Base-by-base conservation (phyloP, 2,113 vertebrate genomes). In the Saguinus midas region DNA sequence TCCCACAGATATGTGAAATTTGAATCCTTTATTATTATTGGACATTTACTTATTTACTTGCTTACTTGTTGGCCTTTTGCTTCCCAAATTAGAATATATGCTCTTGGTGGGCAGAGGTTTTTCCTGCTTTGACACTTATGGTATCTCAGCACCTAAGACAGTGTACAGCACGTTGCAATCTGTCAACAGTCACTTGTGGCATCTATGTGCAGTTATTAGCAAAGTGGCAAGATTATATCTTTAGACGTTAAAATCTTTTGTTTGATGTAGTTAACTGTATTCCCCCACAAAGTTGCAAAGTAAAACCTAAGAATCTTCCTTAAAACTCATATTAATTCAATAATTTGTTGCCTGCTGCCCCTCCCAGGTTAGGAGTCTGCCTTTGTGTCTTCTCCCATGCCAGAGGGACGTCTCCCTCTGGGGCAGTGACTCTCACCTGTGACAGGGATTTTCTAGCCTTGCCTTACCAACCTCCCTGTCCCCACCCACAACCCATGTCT, bases 231-330 rank as follows among this genome's bases (percentile, higher is more conserved):
- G 32, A 81, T 80, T 57, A 1, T 61, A 61, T 64, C 58, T 86
- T 95, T 40, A 82, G 18, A 73, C 75, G 45, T 88, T 96, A 88
- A 94, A 91, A 93, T 72, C 18, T 45, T 29, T 66, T 85, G 87
- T 78, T n/a, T 13, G 0, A 52, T 75, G 16, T 48, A 45, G 5
- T 90, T 82, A 37, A 73, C 45, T 70, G 8, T 82, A 81, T 90
- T 35, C 43, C 2, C 18, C 43, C 6, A 35, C 61, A 68, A 10
- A 37, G 50, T 48, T 70, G 29, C 10, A 90, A 88, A 93, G 18
- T 48, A 82, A 89, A 90, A 94, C 20, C 37, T 73, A 81, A 37
- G 58, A 93, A 61, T 95, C 32, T 87, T 4, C 27, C 25, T 52
- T 82, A 45, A 86, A 48, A 50, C 27, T 16, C 52, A 3, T 72